Evolutionary conservation across 2,888 invertebrate genomes (phyloP).

Genomic region (Andrena trimmerana): DNA sequence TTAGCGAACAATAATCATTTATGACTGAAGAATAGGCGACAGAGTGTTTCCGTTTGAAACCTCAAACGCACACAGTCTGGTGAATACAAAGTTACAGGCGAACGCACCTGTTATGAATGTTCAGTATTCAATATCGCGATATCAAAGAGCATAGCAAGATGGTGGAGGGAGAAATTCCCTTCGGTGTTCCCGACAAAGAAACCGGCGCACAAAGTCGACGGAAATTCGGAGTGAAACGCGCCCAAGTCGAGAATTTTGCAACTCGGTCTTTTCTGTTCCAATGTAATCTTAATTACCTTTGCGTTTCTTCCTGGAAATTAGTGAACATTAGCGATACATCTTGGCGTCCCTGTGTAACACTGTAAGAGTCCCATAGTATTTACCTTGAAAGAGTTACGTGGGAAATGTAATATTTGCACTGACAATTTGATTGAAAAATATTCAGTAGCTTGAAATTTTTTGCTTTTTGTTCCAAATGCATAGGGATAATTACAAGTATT

Average conservation of each 20-base stretch:
- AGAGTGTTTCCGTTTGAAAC: conserved; percentile 67
- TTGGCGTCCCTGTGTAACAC: neutral
- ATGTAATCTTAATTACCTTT: conserved; percentile 2
- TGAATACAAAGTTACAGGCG: conserved; percentile 67
- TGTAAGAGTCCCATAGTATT: neutral
- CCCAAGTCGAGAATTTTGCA: conserved; percentile 45
- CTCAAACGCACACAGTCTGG: conserved; percentile 59
- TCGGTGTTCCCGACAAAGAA: conserved; percentile 61
- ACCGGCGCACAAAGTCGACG: conserved; percentile 56
- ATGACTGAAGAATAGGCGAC: conserved; percentile 34
- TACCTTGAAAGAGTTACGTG: neutral
- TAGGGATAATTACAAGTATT: too few relatives aligned
- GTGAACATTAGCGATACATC: neutral
- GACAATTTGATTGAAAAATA: too few relatives aligned
- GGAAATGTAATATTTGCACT: neutral
- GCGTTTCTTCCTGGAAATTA: neutral
- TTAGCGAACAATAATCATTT: conserved; percentile 26
- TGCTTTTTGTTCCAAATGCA: too few relatives aligned
- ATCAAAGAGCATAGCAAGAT: conserved; percentile 71
- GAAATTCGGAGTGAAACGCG: conserved; percentile 58
- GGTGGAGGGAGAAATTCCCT: conserved; percentile 62
- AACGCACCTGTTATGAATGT: conserved; percentile 74
- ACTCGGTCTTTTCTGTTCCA: conserved; percentile 17
- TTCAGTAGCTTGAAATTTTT: too few relatives aligned
- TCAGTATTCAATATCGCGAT: conserved; percentile 74